Conservation (phyloP, 30 jellyfish, hydroid and myxozoan genomes). For the Cassiopea xamachana region DNA sequence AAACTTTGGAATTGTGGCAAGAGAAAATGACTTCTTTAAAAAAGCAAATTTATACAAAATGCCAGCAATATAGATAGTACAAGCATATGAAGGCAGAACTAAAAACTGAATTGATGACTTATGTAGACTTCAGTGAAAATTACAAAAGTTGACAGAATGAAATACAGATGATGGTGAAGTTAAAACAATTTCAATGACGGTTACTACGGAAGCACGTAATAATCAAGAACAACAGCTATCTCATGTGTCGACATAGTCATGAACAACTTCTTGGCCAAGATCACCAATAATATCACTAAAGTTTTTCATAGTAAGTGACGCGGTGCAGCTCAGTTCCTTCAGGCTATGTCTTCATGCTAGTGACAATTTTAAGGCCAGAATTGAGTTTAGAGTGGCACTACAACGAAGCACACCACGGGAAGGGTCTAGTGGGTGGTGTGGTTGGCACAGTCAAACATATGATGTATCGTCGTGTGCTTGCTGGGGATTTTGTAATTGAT, state of each 20-base stretch:
- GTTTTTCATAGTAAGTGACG: conserved; percentile 52
- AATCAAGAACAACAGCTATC: conserved; percentile 36
- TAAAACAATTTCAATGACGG: conserved; percentile 1
- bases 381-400: conserved; percentile 28
- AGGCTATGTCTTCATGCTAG: conserved; percentile 30
- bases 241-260: conserved; percentile 28
- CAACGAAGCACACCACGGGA: conserved; percentile 65
- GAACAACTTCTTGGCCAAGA: conserved; percentile 10
- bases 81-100: conserved; percentile 14
- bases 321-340: conserved; percentile 57
- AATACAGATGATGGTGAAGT: conserved; percentile 1
- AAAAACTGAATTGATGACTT: conserved; percentile 10
- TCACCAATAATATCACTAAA: conserved; percentile 11
- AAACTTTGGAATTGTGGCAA: conserved; percentile 12
- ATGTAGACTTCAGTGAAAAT: conserved; percentile 53
- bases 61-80: conserved; percentile 21
- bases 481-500: conserved; percentile 37
- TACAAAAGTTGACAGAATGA: conserved; percentile 30
- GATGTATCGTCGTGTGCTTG: conserved; percentile 33
- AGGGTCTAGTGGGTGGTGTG: conserved; percentile 63
- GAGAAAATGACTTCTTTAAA: conserved; percentile 6
- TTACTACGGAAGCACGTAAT: conserved; percentile 31
- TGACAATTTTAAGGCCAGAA: background rate
- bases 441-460: conserved; percentile 57
- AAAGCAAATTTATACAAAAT: conserved; percentile 44